Conservation (phyloP, 2,797 vertebrate genomes). For the Ctenochaetus hawaiiensis region DNA sequence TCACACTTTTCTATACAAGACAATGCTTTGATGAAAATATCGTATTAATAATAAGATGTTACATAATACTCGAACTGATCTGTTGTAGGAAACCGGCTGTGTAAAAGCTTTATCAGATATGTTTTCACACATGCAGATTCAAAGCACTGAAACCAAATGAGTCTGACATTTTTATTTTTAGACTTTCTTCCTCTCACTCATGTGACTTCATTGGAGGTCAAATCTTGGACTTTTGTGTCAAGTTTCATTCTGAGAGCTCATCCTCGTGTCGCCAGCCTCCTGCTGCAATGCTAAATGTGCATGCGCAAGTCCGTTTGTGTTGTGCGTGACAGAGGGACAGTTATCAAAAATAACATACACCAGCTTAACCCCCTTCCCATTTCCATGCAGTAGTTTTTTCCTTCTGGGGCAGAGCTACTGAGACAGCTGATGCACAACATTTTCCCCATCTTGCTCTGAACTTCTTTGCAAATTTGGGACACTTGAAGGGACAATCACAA, state of each 20-base stretch:
- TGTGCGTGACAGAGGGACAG: constrained; percentile 1
- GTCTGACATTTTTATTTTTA: constrained; percentile 9
- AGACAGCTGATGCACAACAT: constrained; percentile 17
- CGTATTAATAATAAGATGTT: constrained; percentile 1
- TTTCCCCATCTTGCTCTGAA: constrained; percentile 12
- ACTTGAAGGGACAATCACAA: constrained; percentile 22
- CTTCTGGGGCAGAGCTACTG: constrained; percentile 14
- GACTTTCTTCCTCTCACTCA: constrained; percentile 2
- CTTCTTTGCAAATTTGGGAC: constrained; percentile 27
- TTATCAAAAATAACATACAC: constrained; percentile 15
- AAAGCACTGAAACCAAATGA: neutral
- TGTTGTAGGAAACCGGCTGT: neutral
- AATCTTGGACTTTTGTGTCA: neutral
- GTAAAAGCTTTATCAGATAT: neutral
- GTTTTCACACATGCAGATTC: neutral
- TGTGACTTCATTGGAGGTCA: neutral
- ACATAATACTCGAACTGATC: neutral
- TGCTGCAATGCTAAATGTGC: neutral
- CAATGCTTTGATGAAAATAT: neutral
- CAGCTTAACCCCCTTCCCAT: neutral
- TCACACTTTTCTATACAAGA: neutral
- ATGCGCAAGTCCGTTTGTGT: neutral
- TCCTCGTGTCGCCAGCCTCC: constrained; percentile 1
- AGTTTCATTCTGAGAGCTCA: constrained; percentile 5
- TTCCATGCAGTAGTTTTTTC: neutral